phyloP scores from a whole-genome alignment of 2,797 vertebrate genomes.

The Gymnopithys bicolor region DNA sequence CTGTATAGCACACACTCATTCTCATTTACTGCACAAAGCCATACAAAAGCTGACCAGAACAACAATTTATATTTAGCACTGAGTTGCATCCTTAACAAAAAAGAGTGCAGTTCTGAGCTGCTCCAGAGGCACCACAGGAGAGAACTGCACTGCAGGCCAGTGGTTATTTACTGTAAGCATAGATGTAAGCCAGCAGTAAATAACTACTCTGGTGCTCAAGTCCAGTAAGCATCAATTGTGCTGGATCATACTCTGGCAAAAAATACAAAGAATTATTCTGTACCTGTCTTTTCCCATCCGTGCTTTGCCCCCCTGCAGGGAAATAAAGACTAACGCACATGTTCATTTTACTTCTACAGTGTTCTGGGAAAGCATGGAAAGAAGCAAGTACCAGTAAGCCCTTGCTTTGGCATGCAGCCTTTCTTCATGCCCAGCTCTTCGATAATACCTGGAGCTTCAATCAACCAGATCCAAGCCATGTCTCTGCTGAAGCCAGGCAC shows the following conservation, averaged over 20 bases:
- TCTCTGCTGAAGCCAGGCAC: not conserved
- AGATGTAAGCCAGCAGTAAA: slow-evolving; percentile 8
- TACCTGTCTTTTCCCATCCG: not conserved
- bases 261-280: not conserved
- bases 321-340: not conserved
- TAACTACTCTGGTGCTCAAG: not conserved
- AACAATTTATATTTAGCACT: not conserved
- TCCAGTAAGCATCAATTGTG: not conserved
- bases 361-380: not conserved
- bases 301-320: not conserved
- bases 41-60: not conserved
- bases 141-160: not conserved
- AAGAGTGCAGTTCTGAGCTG: not conserved
- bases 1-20: not conserved
- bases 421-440: not conserved
- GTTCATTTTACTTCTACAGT: not conserved
- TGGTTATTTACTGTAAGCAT: not conserved
- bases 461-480: fast-evolving
- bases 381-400: not conserved
- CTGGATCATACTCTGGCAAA: not conserved
- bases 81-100: not conserved
- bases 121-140: not conserved
- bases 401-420: not conserved
- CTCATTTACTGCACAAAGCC: not conserved
- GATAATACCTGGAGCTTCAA: not conserved